These are phyloP conservation scores for Orthosia gothica DNA, from an alignment of 2,888 invertebrate genomes.

Conservation along the genomic window DNA sequence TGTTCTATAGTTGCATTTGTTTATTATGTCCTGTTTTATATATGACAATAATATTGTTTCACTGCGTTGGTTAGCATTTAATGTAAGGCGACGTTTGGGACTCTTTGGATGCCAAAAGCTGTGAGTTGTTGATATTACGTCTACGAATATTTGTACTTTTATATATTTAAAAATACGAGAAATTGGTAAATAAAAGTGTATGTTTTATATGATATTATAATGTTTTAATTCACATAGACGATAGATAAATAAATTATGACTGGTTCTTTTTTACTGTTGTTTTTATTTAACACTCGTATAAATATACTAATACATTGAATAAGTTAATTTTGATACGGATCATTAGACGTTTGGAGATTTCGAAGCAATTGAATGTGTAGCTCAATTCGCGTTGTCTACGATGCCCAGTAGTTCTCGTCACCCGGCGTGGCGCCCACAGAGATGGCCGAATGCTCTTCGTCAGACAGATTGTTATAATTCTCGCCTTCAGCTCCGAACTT, in stretches of 20 bases:
- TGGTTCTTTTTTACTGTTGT: constrained; percentile 72
- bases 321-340: constrained; percentile 15
- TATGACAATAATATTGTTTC: constrained; percentile 78
- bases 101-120: constrained; percentile 71
- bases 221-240: constrained; percentile 82
- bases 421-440: constrained; percentile 78
- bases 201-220: constrained; percentile 82
- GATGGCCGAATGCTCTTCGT: constrained; percentile 77
- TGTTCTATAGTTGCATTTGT: constrained; percentile 61
- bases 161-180: constrained; percentile 81
- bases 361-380: neutral
- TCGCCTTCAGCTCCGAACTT: constrained; percentile 84
- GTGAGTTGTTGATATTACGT: constrained; percentile 71
- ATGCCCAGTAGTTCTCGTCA: constrained; percentile 86
- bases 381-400: constrained; percentile 61
- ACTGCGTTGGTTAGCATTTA: constrained; percentile 82
- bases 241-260: constrained; percentile 86
- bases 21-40: constrained; percentile 59
- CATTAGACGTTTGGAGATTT: constrained; percentile 11
- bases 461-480: constrained; percentile 79
- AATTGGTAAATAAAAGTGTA: constrained; percentile 78
- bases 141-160: constrained; percentile 89
- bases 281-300: constrained; percentile 68
- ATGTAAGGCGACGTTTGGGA: constrained; percentile 42
- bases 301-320: constrained; percentile 49